Evolutionary conservation across 2,888 invertebrate genomes (phyloP), one percentile per base, ranked within the genome.

Genomic region (Tipula helvola): DNA sequence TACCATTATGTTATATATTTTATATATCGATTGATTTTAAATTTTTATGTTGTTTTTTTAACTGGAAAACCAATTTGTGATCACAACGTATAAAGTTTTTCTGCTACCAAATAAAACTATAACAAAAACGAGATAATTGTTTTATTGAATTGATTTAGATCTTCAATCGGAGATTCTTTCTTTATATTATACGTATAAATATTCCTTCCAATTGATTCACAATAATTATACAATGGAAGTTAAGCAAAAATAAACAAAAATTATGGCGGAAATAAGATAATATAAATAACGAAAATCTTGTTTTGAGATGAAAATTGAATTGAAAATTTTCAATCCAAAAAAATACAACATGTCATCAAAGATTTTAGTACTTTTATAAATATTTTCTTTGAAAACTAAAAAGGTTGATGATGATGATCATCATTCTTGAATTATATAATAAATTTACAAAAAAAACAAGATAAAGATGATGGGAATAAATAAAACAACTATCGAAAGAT

Each of bases 81-180:
- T 71, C 52, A 16, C 52, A 52, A 7, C 18, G 71, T 71, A 71
- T 71, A 71, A 71, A 71, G 71, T 71, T 71, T 71, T 71, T n/a
- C 4, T 28, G 28, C 28, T 71, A 71, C 71, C 71, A 71, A 71
- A 71, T 71, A 28, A 71, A 71, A 18, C 7, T 71, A 10, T 10
- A 71, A 71, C 71, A 71, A 71, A 71, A 71, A 28, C 28, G 13
- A 71, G 71, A 71, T 71, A 71, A 71, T 71, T 71, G 71, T 71
- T 71, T 71, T 71, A 71, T 71, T 71, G 71, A 71, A 71, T 71
- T 71, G 71, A 71, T 71, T 71, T 71, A 71, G 71, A 71, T 71
- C 71, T 71, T 71, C 28, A 71, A 71, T 71, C 28, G 71, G 71
- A 71, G 7, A 28, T 71, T 71, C 28, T 71, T 10, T 71, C 10